Evolutionary conservation across 2,797 vertebrate species (phyloP).

Genomic region (Muraenolepis orangiensis): DNA sequence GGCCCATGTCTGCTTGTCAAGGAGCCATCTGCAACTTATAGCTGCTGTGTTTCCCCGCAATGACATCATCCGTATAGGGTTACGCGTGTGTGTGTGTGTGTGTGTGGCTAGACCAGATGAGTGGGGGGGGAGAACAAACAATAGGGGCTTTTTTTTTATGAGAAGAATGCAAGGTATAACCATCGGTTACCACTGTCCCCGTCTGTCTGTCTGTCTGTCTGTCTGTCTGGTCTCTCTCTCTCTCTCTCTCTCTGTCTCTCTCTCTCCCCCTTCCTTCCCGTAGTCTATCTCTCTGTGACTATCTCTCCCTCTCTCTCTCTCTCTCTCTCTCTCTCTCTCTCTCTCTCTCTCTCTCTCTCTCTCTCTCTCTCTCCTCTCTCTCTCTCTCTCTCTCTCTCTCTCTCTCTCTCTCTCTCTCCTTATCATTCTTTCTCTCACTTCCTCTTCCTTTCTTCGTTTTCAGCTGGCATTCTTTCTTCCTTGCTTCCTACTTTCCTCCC

Average conservation of each 20-base stretch:
- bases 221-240: conserved; percentile 36
- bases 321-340: conserved; percentile 27
- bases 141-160: conserved; percentile 50
- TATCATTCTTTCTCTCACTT: conserved; percentile 15
- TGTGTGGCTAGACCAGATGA: conserved; percentile 14
- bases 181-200: conserved; percentile 21
- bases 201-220: conserved; percentile 10
- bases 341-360: conserved; percentile 16
- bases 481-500: conserved; percentile 29
- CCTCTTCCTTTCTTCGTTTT: conserved; percentile 19
- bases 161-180: conserved; percentile 39
- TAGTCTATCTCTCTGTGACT: no score
- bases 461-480: conserved; percentile 32
- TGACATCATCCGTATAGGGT: conserved; percentile 52
- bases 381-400: conserved; percentile 19
- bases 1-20: conserved; percentile 18
- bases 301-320: conserved; percentile 11
- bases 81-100: conserved; percentile 25
- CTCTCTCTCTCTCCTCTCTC: conserved; percentile 31
- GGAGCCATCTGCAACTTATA: conserved; percentile 46
- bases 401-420: conserved; percentile 23
- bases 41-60: conserved; percentile 22
- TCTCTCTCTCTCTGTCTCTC: conserved; percentile 15
- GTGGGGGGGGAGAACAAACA: conserved; percentile 12
- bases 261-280: conserved; percentile 24